phyloP scores from a whole-genome alignment of 2,113 vertebrate genomes.

The Phainopepla nitens region DNA sequence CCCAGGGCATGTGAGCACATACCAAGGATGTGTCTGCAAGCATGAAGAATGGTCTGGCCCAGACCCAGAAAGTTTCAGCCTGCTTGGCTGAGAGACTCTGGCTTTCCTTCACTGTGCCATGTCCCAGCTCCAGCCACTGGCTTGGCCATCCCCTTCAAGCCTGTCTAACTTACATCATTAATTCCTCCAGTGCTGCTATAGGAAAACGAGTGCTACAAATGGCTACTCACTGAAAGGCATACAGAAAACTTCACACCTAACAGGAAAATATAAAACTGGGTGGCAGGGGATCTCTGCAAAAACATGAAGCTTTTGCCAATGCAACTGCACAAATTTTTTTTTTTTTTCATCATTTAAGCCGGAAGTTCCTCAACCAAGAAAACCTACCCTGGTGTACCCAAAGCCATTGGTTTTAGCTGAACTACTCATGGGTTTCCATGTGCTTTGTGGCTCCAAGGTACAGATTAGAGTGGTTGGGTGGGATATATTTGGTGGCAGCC shows the following conservation, averaged over 20 bases:
- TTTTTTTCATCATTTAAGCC: neutral
- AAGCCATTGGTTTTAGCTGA: neutral
- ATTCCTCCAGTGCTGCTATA: neutral
- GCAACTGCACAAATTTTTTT: neutral
- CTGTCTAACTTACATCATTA: neutral
- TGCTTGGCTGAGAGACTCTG: neutral
- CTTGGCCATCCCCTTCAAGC: accelerated
- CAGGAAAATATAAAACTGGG: neutral
- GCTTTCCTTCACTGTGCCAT: accelerated
- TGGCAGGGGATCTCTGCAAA: neutral
- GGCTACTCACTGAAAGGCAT: neutral
- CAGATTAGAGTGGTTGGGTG: neutral
- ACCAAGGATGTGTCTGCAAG: neutral
- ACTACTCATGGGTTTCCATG: neutral
- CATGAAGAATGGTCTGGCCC: neutral
- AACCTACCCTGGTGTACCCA: accelerated
- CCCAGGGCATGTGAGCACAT: neutral
- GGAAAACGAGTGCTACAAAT: accelerated
- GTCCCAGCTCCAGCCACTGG: neutral
- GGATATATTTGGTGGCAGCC: neutral
- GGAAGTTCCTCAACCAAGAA: neutral
- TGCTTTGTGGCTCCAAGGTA: neutral
- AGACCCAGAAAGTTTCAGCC: neutral
- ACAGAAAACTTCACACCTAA: neutral
- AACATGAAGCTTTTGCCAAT: neutral